Base-by-base conservation (phyloP, 2,797 vertebrate species). In the Iguana delicatissima region DNA sequence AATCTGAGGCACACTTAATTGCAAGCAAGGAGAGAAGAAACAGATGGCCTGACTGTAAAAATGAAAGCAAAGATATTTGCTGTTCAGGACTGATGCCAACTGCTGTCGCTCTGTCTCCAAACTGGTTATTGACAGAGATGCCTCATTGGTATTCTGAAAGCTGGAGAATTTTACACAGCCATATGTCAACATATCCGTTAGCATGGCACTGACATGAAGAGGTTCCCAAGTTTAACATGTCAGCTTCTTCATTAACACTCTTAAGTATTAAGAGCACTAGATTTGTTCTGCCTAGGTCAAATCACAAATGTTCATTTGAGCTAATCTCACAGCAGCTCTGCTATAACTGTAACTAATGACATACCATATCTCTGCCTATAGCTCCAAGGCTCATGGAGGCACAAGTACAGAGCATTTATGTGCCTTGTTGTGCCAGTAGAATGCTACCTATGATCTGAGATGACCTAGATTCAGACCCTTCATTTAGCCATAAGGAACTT, bases 41-140 rank as follows among this genome's bases (percentile, higher is more conserved):
- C 90, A 96, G 94, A 96, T 85, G 93, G 91, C 67, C 52, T 92
- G 72, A 72, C 50, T 87, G 76, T 10, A 76, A 86, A 95, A 93
- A 84, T 5, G 91, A 81, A 93, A 95, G 83, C 88, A 94, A 93
- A 93, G 89, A 92, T 0, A 2, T 62, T 84, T 59, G 94, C 81
- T 83, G 8, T 91, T 93, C 57, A 92, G 91, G 94, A 35, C 82
- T 35, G 84, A 12, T n/a, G 6, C 90, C 95, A 93, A 94, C 81
- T 94, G 50, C 0, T 59, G 46, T 80, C 81, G 85, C 46, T 89
- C 90, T 80, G 87, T 89, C 85, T 95, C n/a, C 12, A 5, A 89
- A 80, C 89, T 32, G 89, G n/a, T 84, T 92, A 96, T 4, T 50
- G 93, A 95, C 57, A 95, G 80, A 92, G 90, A 12, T 9, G 50